Percentiles rank a stretch among this genome's conserved stretches.
Evolutionary conservation across 2,113 vertebrate genomes (phyloP).

Genomic region (Zosterops borbonicus): DNA sequence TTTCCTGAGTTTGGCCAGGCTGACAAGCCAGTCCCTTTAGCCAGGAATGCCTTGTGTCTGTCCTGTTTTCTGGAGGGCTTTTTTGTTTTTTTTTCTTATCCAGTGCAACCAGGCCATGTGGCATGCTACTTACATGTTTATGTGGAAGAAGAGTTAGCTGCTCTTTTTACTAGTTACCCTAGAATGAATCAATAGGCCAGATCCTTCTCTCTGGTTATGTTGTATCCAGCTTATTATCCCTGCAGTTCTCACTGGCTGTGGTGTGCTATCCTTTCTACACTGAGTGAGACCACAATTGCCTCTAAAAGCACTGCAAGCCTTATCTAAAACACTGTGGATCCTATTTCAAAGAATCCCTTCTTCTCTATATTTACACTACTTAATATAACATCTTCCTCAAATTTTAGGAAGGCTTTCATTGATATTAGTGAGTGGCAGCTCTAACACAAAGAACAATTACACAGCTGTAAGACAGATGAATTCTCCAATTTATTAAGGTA

Average conservation of each 20-base stretch:
- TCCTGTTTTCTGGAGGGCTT: neutral
- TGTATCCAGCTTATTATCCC: neutral
- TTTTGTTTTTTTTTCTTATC: fast-evolving
- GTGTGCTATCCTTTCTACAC: fast-evolving
- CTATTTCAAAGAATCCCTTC: neutral
- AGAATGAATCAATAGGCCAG: neutral
- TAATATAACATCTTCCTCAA: neutral
- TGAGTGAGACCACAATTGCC: neutral
- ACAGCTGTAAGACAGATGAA: neutral
- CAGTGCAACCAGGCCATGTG: neutral
- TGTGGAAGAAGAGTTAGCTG: neutral
- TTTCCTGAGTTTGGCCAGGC: neutral
- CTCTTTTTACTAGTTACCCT: neutral
- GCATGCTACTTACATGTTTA: neutral
- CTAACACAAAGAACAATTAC: neutral
- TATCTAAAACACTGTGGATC: neutral
- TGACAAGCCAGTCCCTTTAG: neutral
- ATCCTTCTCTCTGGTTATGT: neutral
- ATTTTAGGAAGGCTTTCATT: neutral
- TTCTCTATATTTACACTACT: neutral
- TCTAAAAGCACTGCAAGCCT: neutral
- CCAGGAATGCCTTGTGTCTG: neutral
- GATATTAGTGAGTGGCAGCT: neutral
- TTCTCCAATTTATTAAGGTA: neutral
- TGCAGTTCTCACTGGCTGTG: neutral